A percentile compares a stretch with the other conserved stretches of the same genome.
phyloP scores from a whole-genome alignment of 1,140 invertebrate genomes.

The Drosophila oshimai region DNA sequence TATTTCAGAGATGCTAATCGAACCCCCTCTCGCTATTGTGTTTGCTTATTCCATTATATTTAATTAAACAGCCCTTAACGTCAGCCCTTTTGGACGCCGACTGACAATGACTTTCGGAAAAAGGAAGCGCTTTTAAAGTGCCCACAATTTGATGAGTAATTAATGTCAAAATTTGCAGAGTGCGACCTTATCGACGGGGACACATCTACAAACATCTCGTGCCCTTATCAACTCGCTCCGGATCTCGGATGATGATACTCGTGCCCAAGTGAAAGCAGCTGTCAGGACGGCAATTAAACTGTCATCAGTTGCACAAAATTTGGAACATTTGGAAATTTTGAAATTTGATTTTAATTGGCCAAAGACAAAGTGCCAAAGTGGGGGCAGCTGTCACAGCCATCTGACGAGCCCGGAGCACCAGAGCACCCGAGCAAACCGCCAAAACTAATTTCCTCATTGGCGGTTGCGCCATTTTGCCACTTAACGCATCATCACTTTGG shows the following conservation, averaged over 20 bases:
- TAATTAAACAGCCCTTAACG: neutral
- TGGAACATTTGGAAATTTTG: conserved; percentile 49
- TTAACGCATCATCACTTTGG: conserved; percentile 78
- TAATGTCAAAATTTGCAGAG: conserved; percentile 56
- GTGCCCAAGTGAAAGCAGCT: conserved; percentile 68
- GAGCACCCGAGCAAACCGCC: conserved; percentile 66
- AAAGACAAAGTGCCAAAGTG: conserved; percentile 49
- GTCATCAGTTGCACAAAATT: conserved; percentile 63
- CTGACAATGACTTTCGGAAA: conserved; percentile 46
- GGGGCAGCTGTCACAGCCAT: conserved; percentile 61
- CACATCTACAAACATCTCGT: conserved; percentile 7
- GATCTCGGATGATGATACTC: conserved; percentile 53
- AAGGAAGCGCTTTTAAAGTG: conserved; percentile 28
- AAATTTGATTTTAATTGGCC: conserved; percentile 79
- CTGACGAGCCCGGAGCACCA: too few relatives aligned
- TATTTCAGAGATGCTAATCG: too few relatives aligned
- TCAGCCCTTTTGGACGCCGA: neutral
- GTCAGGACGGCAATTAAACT: conserved; percentile 68
- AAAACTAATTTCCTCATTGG: conserved; percentile 72
- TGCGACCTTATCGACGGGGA: conserved; percentile 33
- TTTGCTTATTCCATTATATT: neutral
- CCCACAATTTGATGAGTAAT: conserved; percentile 62
- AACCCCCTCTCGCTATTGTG: too few relatives aligned
- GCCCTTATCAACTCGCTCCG: conserved; percentile 44
- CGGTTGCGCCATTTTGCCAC: conserved; percentile 64